Evolutionary conservation across 2,888 invertebrate species (phyloP).

Genomic region (Eupithecia dodoneata): DNA sequence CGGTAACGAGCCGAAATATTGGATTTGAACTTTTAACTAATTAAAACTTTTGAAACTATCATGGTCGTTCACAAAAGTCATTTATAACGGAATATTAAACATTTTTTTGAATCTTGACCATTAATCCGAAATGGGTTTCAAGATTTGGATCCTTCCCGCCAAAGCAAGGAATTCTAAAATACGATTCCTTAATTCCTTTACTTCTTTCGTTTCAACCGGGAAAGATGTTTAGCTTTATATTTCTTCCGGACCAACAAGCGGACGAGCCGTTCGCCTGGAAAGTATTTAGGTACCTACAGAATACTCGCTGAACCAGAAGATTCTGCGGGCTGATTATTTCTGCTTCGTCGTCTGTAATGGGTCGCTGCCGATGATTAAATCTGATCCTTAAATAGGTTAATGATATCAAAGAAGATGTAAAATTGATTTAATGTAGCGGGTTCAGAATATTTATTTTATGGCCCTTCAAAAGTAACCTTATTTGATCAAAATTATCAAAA

Average conservation of each 20-base stretch:
- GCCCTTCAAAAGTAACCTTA: not conserved
- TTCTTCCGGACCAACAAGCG: slow-evolving; percentile 13
- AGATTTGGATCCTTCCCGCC: no score
- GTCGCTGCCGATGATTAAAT: slow-evolving; percentile 28
- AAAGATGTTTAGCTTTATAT: not conserved
- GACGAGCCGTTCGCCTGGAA: slow-evolving; percentile 50
- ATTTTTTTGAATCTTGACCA: no score
- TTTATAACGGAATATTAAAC: no score
- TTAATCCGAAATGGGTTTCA: no score
- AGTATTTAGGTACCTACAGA: slow-evolving; percentile 47
- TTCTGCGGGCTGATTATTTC: slow-evolving; percentile 45
- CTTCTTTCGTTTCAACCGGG: no score
- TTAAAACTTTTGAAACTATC: no score
- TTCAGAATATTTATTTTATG: not conserved
- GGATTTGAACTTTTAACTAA: no score
- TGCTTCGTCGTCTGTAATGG: slow-evolving; percentile 41
- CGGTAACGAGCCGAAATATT: no score
- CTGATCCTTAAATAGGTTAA: slow-evolving; percentile 7
- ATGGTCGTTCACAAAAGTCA: no score
- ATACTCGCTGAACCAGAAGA: slow-evolving; percentile 51
- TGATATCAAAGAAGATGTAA: slow-evolving; percentile 9
- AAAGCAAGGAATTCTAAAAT: no score
- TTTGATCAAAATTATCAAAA: not conserved
- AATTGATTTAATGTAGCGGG: not conserved
- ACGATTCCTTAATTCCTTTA: no score